Percentiles rank a stretch among this genome's conserved stretches.
phyloP scores from a whole-genome alignment of 2,888 invertebrate genomes.

The Cremastinae sp. region DNA sequence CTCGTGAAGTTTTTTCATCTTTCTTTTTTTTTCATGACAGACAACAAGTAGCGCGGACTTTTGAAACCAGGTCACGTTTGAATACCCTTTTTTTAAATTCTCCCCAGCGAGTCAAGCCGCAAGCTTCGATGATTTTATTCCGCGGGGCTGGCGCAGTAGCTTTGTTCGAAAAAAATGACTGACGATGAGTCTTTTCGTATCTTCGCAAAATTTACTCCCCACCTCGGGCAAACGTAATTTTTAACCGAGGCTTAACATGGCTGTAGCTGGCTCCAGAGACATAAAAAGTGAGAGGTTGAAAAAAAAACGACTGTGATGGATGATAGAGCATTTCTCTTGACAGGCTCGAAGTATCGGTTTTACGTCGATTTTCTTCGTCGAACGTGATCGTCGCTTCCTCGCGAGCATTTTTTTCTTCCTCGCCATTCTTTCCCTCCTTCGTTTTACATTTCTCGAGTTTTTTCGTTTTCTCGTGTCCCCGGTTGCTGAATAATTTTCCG shows the following conservation, averaged over 20 bases:
- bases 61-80: slow-evolving; percentile 60
- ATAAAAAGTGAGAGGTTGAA: neutral
- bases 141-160: neutral
- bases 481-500: slow-evolving; percentile 23
- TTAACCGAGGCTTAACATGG: slow-evolving; percentile 19
- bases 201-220: slow-evolving; percentile 12
- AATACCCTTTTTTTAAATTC: slow-evolving; percentile 46
- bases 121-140: slow-evolving; percentile 26
- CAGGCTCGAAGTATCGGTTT: slow-evolving; percentile 41
- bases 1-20: slow-evolving; percentile 4
- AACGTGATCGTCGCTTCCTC: slow-evolving; percentile 29
- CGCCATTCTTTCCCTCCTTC: slow-evolving; percentile 1
- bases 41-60: slow-evolving; percentile 41
- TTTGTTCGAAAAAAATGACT: neutral
- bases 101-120: neutral
- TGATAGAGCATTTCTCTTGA: slow-evolving; percentile 45
- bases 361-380: slow-evolving; percentile 34
- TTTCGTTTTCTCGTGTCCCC: neutral
- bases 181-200: slow-evolving; percentile 16
- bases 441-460: neutral
- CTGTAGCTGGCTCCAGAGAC: neutral
- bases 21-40: slow-evolving; percentile 22
- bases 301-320: slow-evolving; percentile 42
- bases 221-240: slow-evolving; percentile 33
- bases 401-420: slow-evolving; percentile 3